Evolutionary conservation across 2,888 invertebrate species (phyloP), one percentile per base, ranked within the genome.

Genomic region (Melanotus villosus): DNA sequence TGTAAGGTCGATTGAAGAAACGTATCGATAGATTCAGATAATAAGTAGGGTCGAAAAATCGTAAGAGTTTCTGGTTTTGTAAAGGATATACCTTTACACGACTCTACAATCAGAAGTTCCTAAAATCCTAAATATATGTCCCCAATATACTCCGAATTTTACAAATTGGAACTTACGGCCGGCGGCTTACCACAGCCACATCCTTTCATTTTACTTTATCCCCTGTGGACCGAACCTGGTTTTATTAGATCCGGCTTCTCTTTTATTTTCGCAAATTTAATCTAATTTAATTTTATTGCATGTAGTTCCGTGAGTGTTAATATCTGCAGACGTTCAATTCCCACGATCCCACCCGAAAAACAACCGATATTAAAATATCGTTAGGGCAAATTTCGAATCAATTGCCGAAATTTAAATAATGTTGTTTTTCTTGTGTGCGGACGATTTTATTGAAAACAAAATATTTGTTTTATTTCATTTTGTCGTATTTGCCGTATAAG

Each of bases 101-200:
- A 23, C 52, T 30, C n/a, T 32, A 18, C 52, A 52, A 52, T 52
- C 52, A 32, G 52, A 52, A 52, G 32, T 52, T 52, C 32, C 52
- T 52, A 52, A 58, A 65, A 38, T 65, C 38, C 38, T 36, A 58
- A 65, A 57, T 58, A 38, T 57, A 58, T 58, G 50, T 67, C 54
- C 65, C 60, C 69, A 72, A 69, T 72, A 65, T 72, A 75, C 70
- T 73, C 66, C 71, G 71, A 68, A 77, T 78, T 79, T 78, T 76
- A 65, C 71, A 79, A 79, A 79, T 79, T 79, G 77, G 75, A 78
- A 79, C 73, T 78, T 79, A 79, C 76, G 76, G 76, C 75, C 68
- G 68, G 71, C 41, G 75, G 77, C 73, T 76, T 71, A 71, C 73
- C 73, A 56, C 70, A 64, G 69, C 71, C 62, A 73, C 72, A 73